Evolutionary conservation across 2,113 vertebrate genomes (phyloP).

Genomic region (Leucopternis melanops): DNA sequence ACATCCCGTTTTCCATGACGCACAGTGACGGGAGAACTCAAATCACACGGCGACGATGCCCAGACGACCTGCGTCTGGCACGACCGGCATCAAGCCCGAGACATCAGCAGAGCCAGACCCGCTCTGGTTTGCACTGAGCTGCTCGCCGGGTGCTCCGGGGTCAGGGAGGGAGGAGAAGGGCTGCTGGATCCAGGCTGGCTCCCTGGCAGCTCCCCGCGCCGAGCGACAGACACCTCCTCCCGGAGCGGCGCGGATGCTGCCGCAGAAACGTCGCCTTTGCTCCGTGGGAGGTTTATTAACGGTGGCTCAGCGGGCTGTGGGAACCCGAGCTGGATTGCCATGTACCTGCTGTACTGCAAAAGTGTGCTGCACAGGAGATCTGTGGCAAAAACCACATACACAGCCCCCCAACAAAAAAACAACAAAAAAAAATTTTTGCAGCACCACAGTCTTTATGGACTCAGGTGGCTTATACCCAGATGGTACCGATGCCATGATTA

Average conservation of each 20-base stretch:
- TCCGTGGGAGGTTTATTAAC: neutral
- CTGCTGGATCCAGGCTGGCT: neutral
- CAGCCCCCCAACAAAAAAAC: no score
- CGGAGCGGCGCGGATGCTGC: rapidly evolving
- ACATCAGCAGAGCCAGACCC: rapidly evolving
- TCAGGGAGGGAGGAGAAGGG: neutral
- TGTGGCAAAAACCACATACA: neutral
- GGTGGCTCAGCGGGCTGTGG: rapidly evolving
- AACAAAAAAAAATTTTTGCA: neutral
- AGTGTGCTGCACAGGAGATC: rapidly evolving
- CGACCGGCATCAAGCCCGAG: neutral
- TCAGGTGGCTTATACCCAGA: neutral
- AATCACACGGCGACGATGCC: neutral
- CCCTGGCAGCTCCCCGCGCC: neutral
- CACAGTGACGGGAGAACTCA: neutral
- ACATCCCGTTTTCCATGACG: neutral
- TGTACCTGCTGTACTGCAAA: rapidly evolving
- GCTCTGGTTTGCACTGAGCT: rapidly evolving
- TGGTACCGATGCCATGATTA: neutral
- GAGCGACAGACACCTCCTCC: rapidly evolving
- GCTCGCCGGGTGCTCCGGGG: neutral
- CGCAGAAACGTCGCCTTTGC: rapidly evolving
- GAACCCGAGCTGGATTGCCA: rapidly evolving
- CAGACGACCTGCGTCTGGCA: neutral
- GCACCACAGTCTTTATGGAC: neutral